A percentile compares a stretch with the other conserved stretches of the same genome.
Conservation (phyloP, 2,797 vertebrate species). For the Octomys mimax region DNA sequence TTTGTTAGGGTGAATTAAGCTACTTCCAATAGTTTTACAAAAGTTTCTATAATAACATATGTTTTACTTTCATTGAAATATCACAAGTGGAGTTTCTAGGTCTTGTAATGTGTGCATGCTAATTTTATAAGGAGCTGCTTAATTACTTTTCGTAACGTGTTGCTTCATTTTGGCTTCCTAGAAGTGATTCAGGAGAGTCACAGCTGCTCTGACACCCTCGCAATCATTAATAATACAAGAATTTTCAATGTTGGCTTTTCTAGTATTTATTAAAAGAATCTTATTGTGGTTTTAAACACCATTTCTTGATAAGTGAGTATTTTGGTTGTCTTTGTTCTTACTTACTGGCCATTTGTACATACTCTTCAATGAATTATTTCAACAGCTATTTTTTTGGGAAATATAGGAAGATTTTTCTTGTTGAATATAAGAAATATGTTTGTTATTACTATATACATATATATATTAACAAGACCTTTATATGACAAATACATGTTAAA, state of each 20-base stretch:
- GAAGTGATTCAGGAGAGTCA: not conserved
- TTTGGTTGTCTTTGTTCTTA: not conserved
- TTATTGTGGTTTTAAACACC: not conserved
- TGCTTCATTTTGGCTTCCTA: not conserved
- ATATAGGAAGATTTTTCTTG: not conserved
- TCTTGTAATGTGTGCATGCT: not conserved
- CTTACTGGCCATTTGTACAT: not conserved
- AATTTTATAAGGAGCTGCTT: not conserved
- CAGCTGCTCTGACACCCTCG: not conserved
- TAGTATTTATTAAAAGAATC: not conserved
- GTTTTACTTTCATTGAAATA: not conserved
- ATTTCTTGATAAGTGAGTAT: not conserved
- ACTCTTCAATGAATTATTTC: not conserved
- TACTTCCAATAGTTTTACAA: not conserved
- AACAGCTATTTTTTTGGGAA: not conserved
- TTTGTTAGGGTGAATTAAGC: not conserved
- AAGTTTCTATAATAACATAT: not conserved
- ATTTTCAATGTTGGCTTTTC: not conserved
- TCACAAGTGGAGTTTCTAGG: not conserved
- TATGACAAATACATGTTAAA: not conserved
- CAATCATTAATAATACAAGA: not conserved
- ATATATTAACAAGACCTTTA: not conserved
- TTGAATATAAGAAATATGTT: too few relatives aligned
- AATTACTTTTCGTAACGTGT: not conserved
- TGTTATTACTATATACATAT: too few relatives aligned